Evolutionary conservation across 2,797 vertebrate species (phyloP).

Genomic region (Paramormyrops hopkinsi): DNA sequence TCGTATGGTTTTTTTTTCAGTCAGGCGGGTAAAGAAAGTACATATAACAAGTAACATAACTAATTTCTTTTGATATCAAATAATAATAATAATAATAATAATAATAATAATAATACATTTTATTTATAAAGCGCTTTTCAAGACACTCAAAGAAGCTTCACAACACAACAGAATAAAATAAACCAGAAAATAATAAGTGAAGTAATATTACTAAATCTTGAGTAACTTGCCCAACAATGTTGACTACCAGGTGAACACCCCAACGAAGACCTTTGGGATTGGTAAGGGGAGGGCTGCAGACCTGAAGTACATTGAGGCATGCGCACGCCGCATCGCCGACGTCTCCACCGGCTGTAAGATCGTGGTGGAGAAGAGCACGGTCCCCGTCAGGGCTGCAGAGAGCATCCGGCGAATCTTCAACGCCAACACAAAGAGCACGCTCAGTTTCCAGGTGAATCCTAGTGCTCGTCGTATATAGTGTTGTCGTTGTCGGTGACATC

Average conservation of each 20-base stretch:
- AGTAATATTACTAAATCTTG: background rate
- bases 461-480: background rate
- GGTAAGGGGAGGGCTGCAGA: constrained; percentile 28
- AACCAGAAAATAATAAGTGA: background rate
- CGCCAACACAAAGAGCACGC: constrained; percentile 20
- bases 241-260: constrained; percentile 38
- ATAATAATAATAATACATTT: no score
- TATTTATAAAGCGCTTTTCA: no score
- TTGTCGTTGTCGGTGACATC: background rate
- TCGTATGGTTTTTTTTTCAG: background rate
- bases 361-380: constrained; percentile 37
- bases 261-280: constrained; percentile 39
- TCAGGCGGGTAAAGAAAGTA: background rate
- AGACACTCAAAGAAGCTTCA: no score
- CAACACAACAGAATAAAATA: no score
- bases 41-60: background rate
- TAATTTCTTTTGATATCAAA: background rate
- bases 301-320: constrained; percentile 41
- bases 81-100: no score
- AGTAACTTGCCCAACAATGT: background rate
- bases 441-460: constrained; percentile 26
- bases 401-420: constrained; percentile 34
- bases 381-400: constrained; percentile 31
- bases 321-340: constrained; percentile 35
- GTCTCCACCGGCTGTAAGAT: constrained; percentile 40